Conservation (phyloP, 2,113 vertebrate species). For the Nibea coibor region DNA sequence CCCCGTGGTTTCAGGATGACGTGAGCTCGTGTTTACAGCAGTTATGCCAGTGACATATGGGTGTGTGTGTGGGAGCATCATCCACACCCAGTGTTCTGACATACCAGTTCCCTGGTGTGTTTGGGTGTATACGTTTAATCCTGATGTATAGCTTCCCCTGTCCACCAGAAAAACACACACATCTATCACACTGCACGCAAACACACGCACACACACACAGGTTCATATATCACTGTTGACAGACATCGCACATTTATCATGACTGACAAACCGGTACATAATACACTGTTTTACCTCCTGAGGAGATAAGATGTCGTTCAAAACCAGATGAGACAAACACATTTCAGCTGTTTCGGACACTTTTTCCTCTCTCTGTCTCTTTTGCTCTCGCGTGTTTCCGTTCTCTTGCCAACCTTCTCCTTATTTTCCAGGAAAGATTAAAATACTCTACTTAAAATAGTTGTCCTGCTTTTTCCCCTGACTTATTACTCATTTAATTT, state of each 20-base stretch:
- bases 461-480: neutral
- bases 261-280: neutral
- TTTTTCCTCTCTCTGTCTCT: neutral
- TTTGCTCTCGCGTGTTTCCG: neutral
- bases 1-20: neutral
- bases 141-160: conserved; percentile 61
- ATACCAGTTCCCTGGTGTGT: conserved; percentile 13
- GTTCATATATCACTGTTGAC: conserved; percentile 33
- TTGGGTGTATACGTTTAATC: conserved; percentile 21
- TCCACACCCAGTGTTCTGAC: conserved; percentile 13
- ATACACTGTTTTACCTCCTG: conserved; percentile 23
- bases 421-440: conserved; percentile 43
- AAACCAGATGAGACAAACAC: conserved; percentile 22
- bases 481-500: neutral
- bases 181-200: conserved; percentile 45
- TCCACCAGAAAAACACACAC: conserved; percentile 43
- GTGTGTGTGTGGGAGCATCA: neutral
- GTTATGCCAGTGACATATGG: neutral
- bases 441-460: conserved; percentile 45
- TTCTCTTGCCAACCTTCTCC: neutral
- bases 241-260: conserved; percentile 6
- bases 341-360: conserved; percentile 12
- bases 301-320: conserved; percentile 30
- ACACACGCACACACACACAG: conserved; percentile 4
- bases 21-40: neutral